Conservation (phyloP, 2,797 vertebrate genomes). For the Apodemus agrarius region DNA sequence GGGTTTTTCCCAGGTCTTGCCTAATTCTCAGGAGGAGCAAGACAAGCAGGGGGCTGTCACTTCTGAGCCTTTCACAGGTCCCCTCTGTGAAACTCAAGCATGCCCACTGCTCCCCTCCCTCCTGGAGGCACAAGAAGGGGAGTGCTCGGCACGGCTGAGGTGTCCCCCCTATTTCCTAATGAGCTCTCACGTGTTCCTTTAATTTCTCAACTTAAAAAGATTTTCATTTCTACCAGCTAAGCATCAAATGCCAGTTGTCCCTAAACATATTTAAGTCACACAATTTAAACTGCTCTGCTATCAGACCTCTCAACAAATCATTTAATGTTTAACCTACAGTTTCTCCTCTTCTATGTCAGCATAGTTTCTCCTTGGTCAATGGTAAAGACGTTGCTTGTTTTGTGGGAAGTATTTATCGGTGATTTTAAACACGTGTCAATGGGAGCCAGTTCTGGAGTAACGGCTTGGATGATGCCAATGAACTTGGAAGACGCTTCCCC, state of each 20-base stretch:
- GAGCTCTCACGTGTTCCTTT: slow-evolving; percentile 39
- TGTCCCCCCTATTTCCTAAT: not conserved
- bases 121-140: not conserved
- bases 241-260: slow-evolving; percentile 58
- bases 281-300: slow-evolving; percentile 59
- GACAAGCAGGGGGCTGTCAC: not conserved
- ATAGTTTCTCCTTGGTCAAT: slow-evolving; percentile 44
- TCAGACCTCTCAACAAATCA: slow-evolving; percentile 54
- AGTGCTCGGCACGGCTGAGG: not conserved
- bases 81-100: not conserved
- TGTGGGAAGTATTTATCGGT: slow-evolving; percentile 53
- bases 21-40: not conserved
- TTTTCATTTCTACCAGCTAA: slow-evolving; percentile 44
- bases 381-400: slow-evolving; percentile 58
- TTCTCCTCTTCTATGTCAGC: slow-evolving; percentile 52
- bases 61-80: not conserved
- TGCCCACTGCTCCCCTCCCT: not conserved
- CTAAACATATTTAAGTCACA: slow-evolving; percentile 58
- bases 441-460: slow-evolving; percentile 18
- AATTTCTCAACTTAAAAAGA: slow-evolving; percentile 12
- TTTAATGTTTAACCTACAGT: slow-evolving; percentile 53
- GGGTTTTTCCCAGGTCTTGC: not conserved
- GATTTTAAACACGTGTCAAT: slow-evolving; percentile 58
- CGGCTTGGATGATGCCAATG: not conserved
- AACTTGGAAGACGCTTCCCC: not conserved